phyloP scores from a whole-genome alignment of 2,888 invertebrate genomes.

The Patella pellucida region DNA sequence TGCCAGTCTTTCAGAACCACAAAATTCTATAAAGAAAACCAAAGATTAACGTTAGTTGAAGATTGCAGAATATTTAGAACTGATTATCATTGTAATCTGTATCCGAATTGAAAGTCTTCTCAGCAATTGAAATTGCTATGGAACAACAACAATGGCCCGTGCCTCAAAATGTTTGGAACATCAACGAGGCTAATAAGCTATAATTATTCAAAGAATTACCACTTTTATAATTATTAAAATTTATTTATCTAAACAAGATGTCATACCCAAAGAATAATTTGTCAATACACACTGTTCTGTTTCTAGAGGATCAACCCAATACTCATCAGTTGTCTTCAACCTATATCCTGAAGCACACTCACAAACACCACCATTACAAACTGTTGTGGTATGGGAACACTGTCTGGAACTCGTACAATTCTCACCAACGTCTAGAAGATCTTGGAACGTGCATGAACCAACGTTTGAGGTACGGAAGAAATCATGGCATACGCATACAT shows the following conservation, averaged over 20 bases:
- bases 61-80: too few relatives aligned
- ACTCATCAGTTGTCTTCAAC: background rate
- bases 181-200: too few relatives aligned
- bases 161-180: too few relatives aligned
- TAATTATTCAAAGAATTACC: too few relatives aligned
- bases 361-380: background rate
- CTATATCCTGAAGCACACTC: background rate
- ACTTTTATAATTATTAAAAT: too few relatives aligned
- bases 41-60: too few relatives aligned
- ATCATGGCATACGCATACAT: background rate
- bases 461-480: background rate
- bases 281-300: background rate
- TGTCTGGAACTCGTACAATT: background rate
- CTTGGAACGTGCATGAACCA: background rate
- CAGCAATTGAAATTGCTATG: too few relatives aligned
- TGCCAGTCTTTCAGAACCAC: background rate
- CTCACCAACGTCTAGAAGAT: background rate
- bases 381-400: background rate
- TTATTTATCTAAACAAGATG: background rate
- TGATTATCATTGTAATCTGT: too few relatives aligned
- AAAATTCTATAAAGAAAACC: background rate
- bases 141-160: too few relatives aligned
- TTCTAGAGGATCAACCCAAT: background rate
- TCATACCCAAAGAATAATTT: background rate
- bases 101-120: too few relatives aligned